A percentile compares a stretch with the other conserved stretches of the same genome.
These are phyloP conservation scores for Centruroides vittatus DNA, from an alignment of 1,140 invertebrate species.

Conservation along the genomic window DNA sequence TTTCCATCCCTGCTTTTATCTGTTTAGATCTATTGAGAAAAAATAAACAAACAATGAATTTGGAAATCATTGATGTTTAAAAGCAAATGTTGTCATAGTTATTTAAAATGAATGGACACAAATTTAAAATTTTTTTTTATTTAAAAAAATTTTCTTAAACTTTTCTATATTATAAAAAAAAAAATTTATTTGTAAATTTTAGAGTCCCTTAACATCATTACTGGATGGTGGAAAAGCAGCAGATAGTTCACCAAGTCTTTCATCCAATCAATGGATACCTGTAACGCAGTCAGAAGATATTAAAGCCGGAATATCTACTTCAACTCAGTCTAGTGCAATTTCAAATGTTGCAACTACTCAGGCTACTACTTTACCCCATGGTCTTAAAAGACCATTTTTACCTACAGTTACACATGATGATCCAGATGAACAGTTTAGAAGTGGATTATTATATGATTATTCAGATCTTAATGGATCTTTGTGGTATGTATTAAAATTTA, in stretches of 20 bases:
- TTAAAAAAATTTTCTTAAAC: too few relatives aligned
- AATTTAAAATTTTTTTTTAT: too few relatives aligned
- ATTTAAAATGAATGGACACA: too few relatives aligned
- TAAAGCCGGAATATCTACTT: slow-evolving; percentile 16
- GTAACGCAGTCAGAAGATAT: slow-evolving; percentile 1
- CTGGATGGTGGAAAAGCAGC: not conserved
- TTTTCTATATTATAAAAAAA: not conserved
- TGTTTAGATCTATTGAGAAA: too few relatives aligned
- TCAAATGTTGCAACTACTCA: not conserved
- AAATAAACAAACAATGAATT: too few relatives aligned
- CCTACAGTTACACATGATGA: slow-evolving; percentile 54
- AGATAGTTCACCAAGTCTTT: slow-evolving; percentile 26
- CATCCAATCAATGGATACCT: not conserved
- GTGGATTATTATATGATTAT: slow-evolving; percentile 76
- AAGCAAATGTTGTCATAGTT: too few relatives aligned
- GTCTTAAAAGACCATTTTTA: slow-evolving; percentile 42
- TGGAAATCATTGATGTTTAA: too few relatives aligned
- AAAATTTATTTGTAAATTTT: not conserved
- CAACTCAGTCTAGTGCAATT: slow-evolving; percentile 11
- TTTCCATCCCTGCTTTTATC: too few relatives aligned
- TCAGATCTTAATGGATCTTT: slow-evolving; percentile 50
- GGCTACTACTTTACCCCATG: slow-evolving; percentile 1
- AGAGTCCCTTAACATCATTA: not conserved
- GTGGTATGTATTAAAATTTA: slow-evolving; percentile 42
- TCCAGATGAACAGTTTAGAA: slow-evolving; percentile 60